Percentiles rank a stretch among this genome's conserved stretches.
These are phyloP conservation scores for Petrocephalus schoutedeni DNA, from an alignment of 2,797 vertebrate species.

Conservation along the genomic window DNA sequence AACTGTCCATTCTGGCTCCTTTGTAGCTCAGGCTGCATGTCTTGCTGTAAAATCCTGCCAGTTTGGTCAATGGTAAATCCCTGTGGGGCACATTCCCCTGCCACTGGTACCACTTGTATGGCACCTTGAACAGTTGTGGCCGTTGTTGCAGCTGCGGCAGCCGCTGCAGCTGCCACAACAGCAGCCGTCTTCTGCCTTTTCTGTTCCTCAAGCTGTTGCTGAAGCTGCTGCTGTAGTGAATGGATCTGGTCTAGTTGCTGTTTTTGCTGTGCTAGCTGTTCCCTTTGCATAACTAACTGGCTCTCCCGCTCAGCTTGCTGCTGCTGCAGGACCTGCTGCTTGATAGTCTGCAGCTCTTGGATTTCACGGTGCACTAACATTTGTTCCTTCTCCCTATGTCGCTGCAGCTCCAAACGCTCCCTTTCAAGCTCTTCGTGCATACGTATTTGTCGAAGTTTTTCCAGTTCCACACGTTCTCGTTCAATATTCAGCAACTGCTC, in stretches of 20 bases:
- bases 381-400: slow-evolving; percentile 95
- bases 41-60: slow-evolving; percentile 74
- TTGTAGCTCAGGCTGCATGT: slow-evolving; percentile 49
- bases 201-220: slow-evolving; percentile 95
- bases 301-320: slow-evolving; percentile 93
- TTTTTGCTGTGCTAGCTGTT: slow-evolving; percentile 94
- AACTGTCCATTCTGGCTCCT: slow-evolving; percentile 81
- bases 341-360: slow-evolving; percentile 94
- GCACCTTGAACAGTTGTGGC: slow-evolving; percentile 79
- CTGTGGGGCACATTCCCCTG: slow-evolving; percentile 57
- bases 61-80: slow-evolving; percentile 75
- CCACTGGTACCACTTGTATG: slow-evolving; percentile 76
- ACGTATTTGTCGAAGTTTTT: slow-evolving; percentile 87
- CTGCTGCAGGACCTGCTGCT: slow-evolving; percentile 96
- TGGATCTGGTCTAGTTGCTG: slow-evolving; percentile 97
- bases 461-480: slow-evolving; percentile 88
- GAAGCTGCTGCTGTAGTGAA: slow-evolving; percentile 94
- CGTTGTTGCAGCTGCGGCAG: slow-evolving; percentile 76
- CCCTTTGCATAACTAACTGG: slow-evolving; percentile 89
- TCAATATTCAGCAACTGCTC: slow-evolving; percentile 90
- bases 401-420: slow-evolving; percentile 88
- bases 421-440: slow-evolving; percentile 94
- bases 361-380: slow-evolving; percentile 91
- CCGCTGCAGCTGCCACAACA: slow-evolving; percentile 72
- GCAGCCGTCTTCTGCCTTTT: slow-evolving; percentile 85